A percentile compares a stretch with the other conserved stretches of the same genome.
Conservation (phyloP, 2,888 invertebrate species). For the Exephanes ischioxanthus region DNA sequence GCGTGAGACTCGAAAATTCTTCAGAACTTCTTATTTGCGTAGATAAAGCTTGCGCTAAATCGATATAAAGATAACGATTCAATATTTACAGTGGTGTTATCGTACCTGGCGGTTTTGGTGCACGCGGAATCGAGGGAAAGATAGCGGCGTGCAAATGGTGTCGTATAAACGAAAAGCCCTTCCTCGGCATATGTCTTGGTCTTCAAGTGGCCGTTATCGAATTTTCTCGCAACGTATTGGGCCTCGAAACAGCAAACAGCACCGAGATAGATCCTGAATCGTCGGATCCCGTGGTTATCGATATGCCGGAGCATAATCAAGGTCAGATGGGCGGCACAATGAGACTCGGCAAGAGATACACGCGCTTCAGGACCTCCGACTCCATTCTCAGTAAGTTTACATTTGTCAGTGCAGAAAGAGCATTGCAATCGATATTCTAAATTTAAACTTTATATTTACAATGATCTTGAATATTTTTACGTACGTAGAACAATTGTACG, state of each 20-base stretch:
- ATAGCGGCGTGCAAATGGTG: slow-evolving; percentile 98
- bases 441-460: slow-evolving; percentile 12
- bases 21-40: background rate
- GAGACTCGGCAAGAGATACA: slow-evolving; percentile 97
- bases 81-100: slow-evolving; percentile 91
- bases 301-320: slow-evolving; percentile 99
- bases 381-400: slow-evolving; percentile 88
- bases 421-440: background rate
- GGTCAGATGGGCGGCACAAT: slow-evolving; percentile 98
- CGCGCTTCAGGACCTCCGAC: slow-evolving; percentile 89
- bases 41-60: background rate
- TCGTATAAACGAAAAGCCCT: slow-evolving; percentile 94
- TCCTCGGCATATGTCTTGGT: slow-evolving; percentile 98
- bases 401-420: background rate
- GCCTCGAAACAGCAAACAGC: slow-evolving; percentile 92
- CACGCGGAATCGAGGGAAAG: slow-evolving; percentile 98
- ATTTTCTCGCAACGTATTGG: slow-evolving; percentile 94
- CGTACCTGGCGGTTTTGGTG: slow-evolving; percentile 99
- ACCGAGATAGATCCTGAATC: slow-evolving; percentile 93
- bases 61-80: background rate
- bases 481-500: slow-evolving; percentile 90
- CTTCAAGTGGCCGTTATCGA: slow-evolving; percentile 98
- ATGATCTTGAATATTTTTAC: slow-evolving; percentile 26
- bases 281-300: slow-evolving; percentile 94
- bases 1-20: background rate